Percentiles rank a stretch among this genome's conserved stretches.
Conservation (phyloP, 2,113 vertebrate species). For the Recurvirostra avosetta region DNA sequence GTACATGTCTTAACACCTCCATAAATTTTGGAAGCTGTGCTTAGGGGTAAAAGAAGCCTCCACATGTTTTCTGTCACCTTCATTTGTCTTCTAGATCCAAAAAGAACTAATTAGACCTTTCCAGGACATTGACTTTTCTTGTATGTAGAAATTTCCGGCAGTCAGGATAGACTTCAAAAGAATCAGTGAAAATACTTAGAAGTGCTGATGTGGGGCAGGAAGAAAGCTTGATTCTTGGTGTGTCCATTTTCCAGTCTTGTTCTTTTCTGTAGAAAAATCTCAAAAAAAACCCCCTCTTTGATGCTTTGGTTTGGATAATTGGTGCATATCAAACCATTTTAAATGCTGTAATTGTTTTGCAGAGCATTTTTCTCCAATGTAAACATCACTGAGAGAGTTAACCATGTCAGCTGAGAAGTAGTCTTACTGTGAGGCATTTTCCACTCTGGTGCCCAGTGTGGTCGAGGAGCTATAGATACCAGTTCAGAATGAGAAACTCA, state of each 20-base stretch:
- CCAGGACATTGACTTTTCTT: background rate
- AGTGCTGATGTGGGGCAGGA: background rate
- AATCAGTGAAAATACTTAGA: background rate
- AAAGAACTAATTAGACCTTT: background rate
- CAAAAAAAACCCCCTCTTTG: background rate
- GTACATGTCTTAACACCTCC: background rate
- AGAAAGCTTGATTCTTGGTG: background rate
- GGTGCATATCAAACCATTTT: background rate
- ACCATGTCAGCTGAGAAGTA: background rate
- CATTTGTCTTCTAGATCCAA: background rate
- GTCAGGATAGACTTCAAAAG: background rate
- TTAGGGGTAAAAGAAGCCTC: background rate
- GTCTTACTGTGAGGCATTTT: background rate
- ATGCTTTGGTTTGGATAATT: background rate
- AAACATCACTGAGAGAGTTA: background rate
- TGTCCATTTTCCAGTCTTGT: background rate
- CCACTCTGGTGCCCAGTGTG: background rate
- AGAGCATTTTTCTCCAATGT: background rate
- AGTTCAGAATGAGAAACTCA: background rate
- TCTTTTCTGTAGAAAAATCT: background rate
- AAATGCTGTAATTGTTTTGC: background rate
- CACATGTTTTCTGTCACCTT: background rate
- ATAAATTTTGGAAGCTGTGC: background rate
- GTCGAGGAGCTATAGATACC: background rate
- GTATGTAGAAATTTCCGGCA: background rate